Evolutionary conservation across 2,797 vertebrate species (phyloP).

Genomic region (Bradypodion ventrale): DNA sequence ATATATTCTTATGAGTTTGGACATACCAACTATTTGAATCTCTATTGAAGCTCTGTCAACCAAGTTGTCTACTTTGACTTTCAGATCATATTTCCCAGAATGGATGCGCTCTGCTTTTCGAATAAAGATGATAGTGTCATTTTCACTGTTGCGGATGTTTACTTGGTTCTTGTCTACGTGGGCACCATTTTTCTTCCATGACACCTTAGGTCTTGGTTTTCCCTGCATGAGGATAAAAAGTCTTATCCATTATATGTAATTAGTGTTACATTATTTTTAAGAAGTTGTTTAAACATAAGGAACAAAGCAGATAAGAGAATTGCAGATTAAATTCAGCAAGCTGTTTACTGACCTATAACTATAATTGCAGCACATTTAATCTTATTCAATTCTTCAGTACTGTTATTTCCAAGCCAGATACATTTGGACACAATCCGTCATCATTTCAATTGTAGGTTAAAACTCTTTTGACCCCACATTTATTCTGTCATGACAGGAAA

Average conservation of each 20-base stretch:
- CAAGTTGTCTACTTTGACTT: conserved; percentile 91
- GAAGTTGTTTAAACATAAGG: neutral
- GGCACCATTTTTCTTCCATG: conserved; percentile 88
- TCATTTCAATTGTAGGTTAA: neutral
- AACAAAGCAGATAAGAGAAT: neutral
- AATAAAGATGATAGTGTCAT: conserved; percentile 96
- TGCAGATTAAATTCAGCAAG: neutral
- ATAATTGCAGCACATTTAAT: neutral
- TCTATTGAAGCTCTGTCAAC: conserved; percentile 87
- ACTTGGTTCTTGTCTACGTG: conserved; percentile 87
- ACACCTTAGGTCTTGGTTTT: conserved; percentile 92
- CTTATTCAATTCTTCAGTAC: neutral
- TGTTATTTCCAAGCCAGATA: neutral
- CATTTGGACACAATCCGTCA: neutral
- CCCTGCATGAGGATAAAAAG: conserved; percentile 77
- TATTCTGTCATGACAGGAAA: neutral
- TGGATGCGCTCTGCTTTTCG: conserved; percentile 93
- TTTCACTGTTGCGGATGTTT: conserved; percentile 95
- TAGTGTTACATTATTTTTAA: neutral
- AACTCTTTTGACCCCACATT: neutral
- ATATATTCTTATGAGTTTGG: neutral
- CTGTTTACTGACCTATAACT: conserved; percentile 1
- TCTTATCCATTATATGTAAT: conserved; percentile 7
- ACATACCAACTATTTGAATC: conserved; percentile 94
- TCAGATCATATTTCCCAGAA: conserved; percentile 94